These are phyloP conservation scores for Ectropis grisescens DNA, from an alignment of 1,140 invertebrate genomes.

Conservation along the genomic window DNA sequence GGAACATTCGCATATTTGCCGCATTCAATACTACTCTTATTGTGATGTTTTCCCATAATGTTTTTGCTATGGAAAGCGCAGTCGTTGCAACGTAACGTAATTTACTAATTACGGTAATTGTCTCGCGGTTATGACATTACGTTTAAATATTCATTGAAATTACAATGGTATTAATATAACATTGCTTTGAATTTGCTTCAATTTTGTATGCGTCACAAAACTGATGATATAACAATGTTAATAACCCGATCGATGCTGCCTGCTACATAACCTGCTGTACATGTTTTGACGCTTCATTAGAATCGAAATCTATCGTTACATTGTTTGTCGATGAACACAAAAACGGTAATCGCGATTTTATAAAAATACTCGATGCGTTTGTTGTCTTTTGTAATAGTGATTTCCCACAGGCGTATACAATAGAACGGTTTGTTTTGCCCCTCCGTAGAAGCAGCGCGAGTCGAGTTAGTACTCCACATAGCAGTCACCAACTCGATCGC, in stretches of 20 bases:
- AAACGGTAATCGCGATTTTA: conserved; percentile 1
- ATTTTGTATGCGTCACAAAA: no score
- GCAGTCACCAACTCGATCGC: conserved; percentile 38
- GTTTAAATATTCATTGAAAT: no score
- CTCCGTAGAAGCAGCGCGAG: conserved; percentile 19
- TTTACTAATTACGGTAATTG: no score
- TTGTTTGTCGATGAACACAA: conserved; percentile 1
- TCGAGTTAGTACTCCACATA: conserved; percentile 13
- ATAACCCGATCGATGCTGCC: no score
- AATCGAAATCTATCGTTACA: not conserved
- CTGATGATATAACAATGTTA: no score
- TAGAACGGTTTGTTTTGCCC: conserved; percentile 46
- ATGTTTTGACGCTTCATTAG: no score
- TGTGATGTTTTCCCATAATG: conserved; percentile 33
- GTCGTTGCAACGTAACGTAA: no score
- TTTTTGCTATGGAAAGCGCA: conserved; percentile 35
- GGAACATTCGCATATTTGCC: conserved; percentile 37
- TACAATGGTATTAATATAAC: no score
- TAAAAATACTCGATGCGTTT: conserved; percentile 25
- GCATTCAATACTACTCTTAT: conserved; percentile 32
- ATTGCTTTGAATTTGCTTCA: no score
- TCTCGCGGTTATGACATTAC: no score
- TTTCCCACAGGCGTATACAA: conserved; percentile 57
- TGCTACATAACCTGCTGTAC: no score
- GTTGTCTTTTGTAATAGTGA: conserved; percentile 44